Base-by-base conservation (phyloP, 2,888 invertebrate species). In the Laothoe populi region DNA sequence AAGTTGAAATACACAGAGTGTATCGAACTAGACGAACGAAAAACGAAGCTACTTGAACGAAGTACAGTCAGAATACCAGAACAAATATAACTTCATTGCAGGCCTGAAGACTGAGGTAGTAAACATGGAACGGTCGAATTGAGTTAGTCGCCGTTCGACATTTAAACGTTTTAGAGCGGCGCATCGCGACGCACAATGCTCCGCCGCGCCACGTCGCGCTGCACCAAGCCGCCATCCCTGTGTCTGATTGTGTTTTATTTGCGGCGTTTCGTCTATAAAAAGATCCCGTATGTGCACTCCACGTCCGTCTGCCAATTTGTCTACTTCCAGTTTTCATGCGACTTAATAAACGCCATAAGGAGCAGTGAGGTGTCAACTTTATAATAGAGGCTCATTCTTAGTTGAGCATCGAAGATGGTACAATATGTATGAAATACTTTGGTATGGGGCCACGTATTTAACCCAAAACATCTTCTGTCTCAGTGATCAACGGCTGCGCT, bases 211-310 rank as follows among this genome's bases (percentile, higher is more conserved):
- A 63, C 67, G 60, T 53, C 63, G 53, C 66, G 63, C 60, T 64
- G 62, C 66, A 62, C 26, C 26, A 26, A 4, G 26, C 42, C 64
- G 66, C 68, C 63, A 59, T 64, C 68, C 72, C 71, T 79, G 77
- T 82, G 83, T 81, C 86, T 79, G 83, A 78, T 79, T 79, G 77
- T 73, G 78, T 83, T 84, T 84, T 86, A 86, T 87, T 86, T 83
- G 83, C 76, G 78, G 82, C 83, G 80, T 79, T 82, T 73, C 71
- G 64, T 74, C 88, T 90, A 89, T 88, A 84, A 86, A 86, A 88
- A 89, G 87, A 85, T 75, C 71, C 71, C 74, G 77, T 73, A 75
- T 75, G 71, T 70, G 73, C 64, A 57, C 48, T 58, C 62, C 23
- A 49, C 71, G 69, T 73, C 70, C 79, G 88, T 89, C 89, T 88